phyloP scores from a whole-genome alignment of 2,888 invertebrate species.

The Eupithecia dodoneata region DNA sequence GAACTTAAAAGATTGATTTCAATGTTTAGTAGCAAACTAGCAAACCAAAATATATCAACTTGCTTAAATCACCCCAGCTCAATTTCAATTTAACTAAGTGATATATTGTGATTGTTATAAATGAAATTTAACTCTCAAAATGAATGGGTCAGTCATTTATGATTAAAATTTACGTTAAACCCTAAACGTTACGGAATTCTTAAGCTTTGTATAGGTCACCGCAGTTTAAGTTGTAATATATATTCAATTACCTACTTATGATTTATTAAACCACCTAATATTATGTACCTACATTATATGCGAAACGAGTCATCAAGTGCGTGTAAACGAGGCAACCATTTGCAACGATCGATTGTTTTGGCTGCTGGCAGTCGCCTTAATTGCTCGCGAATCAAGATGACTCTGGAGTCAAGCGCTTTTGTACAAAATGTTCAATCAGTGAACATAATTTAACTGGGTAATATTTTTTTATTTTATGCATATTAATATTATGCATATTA shows the following conservation, averaged over 20 bases:
- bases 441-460: conserved; percentile 30
- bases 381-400: conserved; percentile 80
- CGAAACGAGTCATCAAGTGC: conserved; percentile 43
- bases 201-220: neutral
- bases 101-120: conserved; percentile 19
- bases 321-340: conserved; percentile 71
- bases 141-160: neutral
- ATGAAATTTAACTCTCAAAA: conserved; percentile 4
- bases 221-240: neutral
- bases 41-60: conserved; percentile 11
- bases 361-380: conserved; percentile 81
- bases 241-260: neutral
- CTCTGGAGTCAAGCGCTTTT: conserved; percentile 66
- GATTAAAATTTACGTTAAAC: neutral
- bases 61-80: conserved; percentile 23
- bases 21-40: neutral
- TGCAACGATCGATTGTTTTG: conserved; percentile 82
- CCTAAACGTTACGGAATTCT: neutral
- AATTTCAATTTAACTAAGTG: conserved; percentile 11
- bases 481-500: neutral
- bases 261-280: neutral
- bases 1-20: conserved; percentile 48
- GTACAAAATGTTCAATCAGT: conserved; percentile 50
- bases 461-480: conserved; percentile 11
- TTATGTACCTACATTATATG: conserved; percentile 27